These are phyloP conservation scores for Gari tellinella DNA, from an alignment of 2,888 invertebrate genomes.

Conservation along the genomic window DNA sequence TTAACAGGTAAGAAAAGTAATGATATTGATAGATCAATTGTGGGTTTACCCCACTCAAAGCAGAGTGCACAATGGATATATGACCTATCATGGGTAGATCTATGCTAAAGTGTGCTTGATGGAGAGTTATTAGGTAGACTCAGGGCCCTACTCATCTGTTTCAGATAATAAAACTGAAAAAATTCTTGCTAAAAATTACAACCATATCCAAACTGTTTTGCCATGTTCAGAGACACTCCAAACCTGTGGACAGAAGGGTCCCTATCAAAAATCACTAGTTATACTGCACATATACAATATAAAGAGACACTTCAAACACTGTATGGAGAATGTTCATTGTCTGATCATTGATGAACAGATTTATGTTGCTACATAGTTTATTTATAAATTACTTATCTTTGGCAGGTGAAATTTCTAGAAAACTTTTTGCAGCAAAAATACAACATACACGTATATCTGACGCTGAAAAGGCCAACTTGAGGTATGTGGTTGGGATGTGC, in stretches of 20 bases:
- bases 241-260: conserved; percentile 16
- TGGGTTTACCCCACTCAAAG: too few species aligned
- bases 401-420: neutral
- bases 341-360: conserved; percentile 15
- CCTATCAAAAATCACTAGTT: conserved; percentile 1
- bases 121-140: too few species aligned
- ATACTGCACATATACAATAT: too few species aligned
- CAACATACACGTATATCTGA: conserved; percentile 13
- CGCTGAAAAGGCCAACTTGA: conserved; percentile 30
- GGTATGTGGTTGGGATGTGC: conserved; percentile 42
- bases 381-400: conserved; percentile 2
- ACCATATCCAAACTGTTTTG: conserved; percentile 13
- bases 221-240: conserved; percentile 1
- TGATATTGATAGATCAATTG: too few species aligned
- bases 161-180: neutral
- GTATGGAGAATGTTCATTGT: conserved; percentile 10
- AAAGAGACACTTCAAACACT: neutral
- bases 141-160: too few species aligned
- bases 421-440: neutral
- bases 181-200: conserved; percentile 4
- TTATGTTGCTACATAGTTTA: conserved; percentile 4
- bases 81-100: too few species aligned
- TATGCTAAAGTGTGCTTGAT: too few species aligned
- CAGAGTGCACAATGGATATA: too few species aligned
- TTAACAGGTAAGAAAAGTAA: too few species aligned